Evolutionary conservation across 1,140 invertebrate genomes (phyloP).

Genomic region (Neuroterus valhalla): DNA sequence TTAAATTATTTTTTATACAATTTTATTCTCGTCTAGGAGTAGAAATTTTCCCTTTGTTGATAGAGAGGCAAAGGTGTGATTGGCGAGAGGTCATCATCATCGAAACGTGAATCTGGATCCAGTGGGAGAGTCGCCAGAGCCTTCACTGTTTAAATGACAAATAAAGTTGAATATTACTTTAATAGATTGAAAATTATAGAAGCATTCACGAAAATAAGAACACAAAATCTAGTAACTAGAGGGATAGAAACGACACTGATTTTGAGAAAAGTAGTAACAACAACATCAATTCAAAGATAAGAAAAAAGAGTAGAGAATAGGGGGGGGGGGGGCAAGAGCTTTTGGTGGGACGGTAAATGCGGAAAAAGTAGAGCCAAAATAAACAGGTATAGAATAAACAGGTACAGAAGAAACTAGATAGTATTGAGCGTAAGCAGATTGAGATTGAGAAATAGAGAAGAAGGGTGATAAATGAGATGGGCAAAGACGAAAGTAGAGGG

Average conservation of each 20-base stretch:
- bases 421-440: no score
- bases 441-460: no score
- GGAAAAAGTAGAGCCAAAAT: no score
- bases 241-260: not conserved
- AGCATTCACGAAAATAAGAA: no score
- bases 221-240: no score
- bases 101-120: conserved; percentile 72
- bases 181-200: not conserved
- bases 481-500: no score
- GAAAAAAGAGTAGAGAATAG: conserved; percentile 23
- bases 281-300: conserved; percentile 23
- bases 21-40: conserved; percentile 76
- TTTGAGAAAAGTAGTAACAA: no score
- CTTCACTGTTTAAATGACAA: conserved; percentile 78
- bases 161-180: not conserved
- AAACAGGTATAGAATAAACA: no score
- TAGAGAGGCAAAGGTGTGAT: conserved; percentile 83
- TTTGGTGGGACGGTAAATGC: no score
- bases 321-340: no score
- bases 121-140: conserved; percentile 82
- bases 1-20: not conserved
- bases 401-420: no score
- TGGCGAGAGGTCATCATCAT: conserved; percentile 82
- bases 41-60: conserved; percentile 90
- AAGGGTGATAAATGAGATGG: no score